phyloP scores from a whole-genome alignment of 2,888 invertebrate genomes.

The Eretmocerus hayati region DNA sequence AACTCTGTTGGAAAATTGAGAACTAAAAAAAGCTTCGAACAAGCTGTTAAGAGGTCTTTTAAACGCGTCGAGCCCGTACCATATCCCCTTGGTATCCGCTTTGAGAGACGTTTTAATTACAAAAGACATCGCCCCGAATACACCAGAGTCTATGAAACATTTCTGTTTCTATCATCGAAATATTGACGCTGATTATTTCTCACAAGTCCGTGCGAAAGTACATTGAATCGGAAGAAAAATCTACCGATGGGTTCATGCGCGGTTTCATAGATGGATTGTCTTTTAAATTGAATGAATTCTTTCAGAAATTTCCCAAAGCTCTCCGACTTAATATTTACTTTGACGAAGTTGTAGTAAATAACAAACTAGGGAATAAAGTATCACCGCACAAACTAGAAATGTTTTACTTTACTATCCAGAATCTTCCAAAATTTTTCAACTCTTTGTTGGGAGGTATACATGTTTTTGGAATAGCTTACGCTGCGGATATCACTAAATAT shows the following conservation, averaged over 20 bases:
- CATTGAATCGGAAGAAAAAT: neutral
- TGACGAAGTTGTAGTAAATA: constrained; percentile 23
- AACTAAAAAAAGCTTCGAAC: neutral
- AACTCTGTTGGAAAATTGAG: neutral
- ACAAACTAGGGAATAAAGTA: constrained; percentile 20
- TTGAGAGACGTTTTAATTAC: neutral
- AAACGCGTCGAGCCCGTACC: neutral
- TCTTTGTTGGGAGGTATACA: constrained; percentile 18
- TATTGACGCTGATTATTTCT: constrained; percentile 4
- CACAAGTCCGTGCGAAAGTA: neutral
- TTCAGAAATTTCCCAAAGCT: constrained; percentile 1
- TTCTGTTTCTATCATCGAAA: constrained; percentile 3
- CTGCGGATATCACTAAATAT: constrained; percentile 17
- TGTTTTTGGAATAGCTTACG: constrained; percentile 15
- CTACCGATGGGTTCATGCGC: neutral
- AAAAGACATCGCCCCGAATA: neutral
- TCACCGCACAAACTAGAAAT: constrained; percentile 22
- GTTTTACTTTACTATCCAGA: constrained; percentile 22
- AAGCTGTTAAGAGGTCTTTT: constrained; percentile 1
- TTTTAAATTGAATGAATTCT: neutral
- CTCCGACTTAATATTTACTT: constrained; percentile 20
- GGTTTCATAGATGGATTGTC: neutral
- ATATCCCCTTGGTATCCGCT: neutral
- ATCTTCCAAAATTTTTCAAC: constrained; percentile 19
- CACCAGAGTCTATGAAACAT: neutral